Conservation (phyloP, 2,888 invertebrate genomes). For the Choreutis nemorana region DNA sequence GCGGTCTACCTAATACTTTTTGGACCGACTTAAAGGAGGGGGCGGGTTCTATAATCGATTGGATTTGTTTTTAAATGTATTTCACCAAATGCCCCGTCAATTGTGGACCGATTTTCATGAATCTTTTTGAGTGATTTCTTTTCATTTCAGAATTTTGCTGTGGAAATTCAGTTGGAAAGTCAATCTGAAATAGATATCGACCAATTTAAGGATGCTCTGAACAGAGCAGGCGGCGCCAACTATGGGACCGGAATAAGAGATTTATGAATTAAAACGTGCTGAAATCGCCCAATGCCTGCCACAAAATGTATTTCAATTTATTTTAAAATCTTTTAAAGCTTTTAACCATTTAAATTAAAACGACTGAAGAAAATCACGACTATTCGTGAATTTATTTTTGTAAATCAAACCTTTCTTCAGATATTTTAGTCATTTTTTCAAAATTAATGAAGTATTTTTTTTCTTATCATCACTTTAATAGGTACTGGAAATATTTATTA, state of each 20-base stretch:
- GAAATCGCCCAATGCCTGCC: constrained; percentile 11
- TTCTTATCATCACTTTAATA: neutral
- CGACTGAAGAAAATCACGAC: constrained; percentile 5
- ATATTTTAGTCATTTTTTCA: neutral
- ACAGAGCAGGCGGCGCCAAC: constrained; percentile 80
- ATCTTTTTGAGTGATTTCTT: constrained; percentile 2
- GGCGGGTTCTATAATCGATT: too few relatives aligned
- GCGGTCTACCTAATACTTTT: constrained; percentile 20
- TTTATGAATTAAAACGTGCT: constrained; percentile 47
- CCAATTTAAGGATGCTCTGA: constrained; percentile 72
- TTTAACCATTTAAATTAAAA: constrained; percentile 13
- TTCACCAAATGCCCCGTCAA: too few relatives aligned
- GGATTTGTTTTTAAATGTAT: too few relatives aligned
- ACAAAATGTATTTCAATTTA: constrained; percentile 8
- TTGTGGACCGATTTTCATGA: neutral
- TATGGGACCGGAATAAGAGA: constrained; percentile 80
- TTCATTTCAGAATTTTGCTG: constrained; percentile 76
- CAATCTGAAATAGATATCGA: constrained; percentile 74
- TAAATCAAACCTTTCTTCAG: constrained; percentile 3
- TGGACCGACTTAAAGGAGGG: too few relatives aligned
- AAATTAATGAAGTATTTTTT: neutral
- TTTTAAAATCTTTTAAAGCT: constrained; percentile 15
- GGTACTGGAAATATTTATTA: constrained; percentile 2
- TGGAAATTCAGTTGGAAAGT: constrained; percentile 76
- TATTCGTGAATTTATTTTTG: constrained; percentile 5